Conservation (phyloP, 2,888 invertebrate species). For the Aleiodes leptofemur region DNA sequence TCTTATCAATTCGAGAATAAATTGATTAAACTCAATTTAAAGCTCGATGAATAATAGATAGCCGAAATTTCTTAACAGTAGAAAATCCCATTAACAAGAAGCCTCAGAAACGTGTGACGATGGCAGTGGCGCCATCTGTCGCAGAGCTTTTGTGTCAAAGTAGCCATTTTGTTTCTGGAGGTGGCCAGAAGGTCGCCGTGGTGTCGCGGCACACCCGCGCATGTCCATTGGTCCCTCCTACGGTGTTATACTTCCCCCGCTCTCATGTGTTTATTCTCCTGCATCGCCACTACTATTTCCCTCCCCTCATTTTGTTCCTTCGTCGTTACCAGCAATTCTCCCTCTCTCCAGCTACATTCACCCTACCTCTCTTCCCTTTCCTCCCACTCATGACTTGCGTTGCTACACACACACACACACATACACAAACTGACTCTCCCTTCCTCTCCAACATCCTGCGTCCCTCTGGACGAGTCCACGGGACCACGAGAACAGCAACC, state of each 20-base stretch:
- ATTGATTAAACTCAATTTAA: no score
- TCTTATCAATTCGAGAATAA: no score
- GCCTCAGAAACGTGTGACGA: constrained; percentile 28
- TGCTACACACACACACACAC: constrained; percentile 1
- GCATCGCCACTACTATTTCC: constrained; percentile 56
- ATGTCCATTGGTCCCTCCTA: constrained; percentile 77
- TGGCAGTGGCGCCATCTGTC: constrained; percentile 75
- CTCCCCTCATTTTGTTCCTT: constrained; percentile 60
- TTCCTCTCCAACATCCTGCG: constrained; percentile 42
- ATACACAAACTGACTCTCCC: constrained; percentile 40
- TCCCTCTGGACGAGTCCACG: constrained; percentile 47
- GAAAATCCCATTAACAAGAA: neutral
- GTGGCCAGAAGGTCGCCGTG: constrained; percentile 76
- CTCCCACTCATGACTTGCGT: constrained; percentile 16
- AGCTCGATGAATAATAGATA: neutral
- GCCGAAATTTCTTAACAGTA: neutral
- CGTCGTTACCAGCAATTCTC: constrained; percentile 54
- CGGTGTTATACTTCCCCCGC: constrained; percentile 59
- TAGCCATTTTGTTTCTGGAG: constrained; percentile 81
- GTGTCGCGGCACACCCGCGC: constrained; percentile 76
- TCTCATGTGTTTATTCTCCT: constrained; percentile 60
- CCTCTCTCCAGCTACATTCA: constrained; percentile 38
- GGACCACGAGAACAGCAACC: constrained; percentile 47
- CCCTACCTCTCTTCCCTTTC: constrained; percentile 41
- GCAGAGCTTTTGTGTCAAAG: constrained; percentile 65